Base-by-base conservation (phyloP, 1,140 invertebrate genomes). In the Anadara kagoshimensis region DNA sequence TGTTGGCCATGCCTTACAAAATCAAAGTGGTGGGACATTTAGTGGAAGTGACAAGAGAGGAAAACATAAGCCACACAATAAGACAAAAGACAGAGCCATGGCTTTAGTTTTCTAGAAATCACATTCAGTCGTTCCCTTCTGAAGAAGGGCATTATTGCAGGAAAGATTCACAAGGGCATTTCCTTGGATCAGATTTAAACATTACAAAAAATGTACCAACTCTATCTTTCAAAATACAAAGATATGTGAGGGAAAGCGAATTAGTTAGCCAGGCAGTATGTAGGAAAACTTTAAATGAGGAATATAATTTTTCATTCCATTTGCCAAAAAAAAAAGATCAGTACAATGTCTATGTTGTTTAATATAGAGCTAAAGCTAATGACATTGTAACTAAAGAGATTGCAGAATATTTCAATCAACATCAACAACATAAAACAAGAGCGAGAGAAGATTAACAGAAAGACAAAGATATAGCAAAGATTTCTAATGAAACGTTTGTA, bases 401-500 rank as follows among this genome's bases (percentile, higher is more conserved):
- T 7, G 12, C 41, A 44, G 12, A 57, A 20, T 18, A 54, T 20
- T 67, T 36, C 43, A n/a, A 20, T 5, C 5, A 67, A n/a, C 65
- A 67, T 41, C 65, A 67, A 56, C 3, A 24, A 57, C 54, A 36
- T 11, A 67, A 67, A 57, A 22, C 26, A n/a, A 26, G 7, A 24
- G 49, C 65, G 4, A 67, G 65, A 20, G 65, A 67, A 43, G 16
- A 56, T 56, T 56, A 67, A 24, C 8, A 58, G n/a, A 51, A 61
- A 5, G n/a, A n/a, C n/a, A n/a, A n/a, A n/a, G n/a, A n/a, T n/a
- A n/a, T n/a, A n/a, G n/a, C n/a, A n/a, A n/a, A n/a, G n/a, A n/a
- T n/a, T n/a, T n/a, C n/a, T n/a, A n/a, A n/a, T n/a, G n/a, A n/a
- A n/a, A n/a, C n/a, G n/a, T n/a, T n/a, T n/a, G n/a, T n/a, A n/a